Base-by-base conservation (phyloP, 2,113 vertebrate species). In the Sciurus niger region DNA sequence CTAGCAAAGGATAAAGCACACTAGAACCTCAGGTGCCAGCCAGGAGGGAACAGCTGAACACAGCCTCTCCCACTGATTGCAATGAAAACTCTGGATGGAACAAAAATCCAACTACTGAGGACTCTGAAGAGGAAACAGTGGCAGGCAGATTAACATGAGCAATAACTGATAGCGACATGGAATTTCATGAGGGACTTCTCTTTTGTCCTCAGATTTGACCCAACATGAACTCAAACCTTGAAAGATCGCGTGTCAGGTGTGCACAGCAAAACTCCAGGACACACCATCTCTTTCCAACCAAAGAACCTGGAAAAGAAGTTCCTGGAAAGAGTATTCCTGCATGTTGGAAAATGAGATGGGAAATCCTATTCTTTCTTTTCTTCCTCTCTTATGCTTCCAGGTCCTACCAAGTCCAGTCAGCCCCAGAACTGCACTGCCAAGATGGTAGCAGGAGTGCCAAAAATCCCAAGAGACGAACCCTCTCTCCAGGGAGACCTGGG, bases 31-130 rank as follows among this genome's bases (percentile, higher is more conserved):
- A 60, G 70, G 2, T 14, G 83, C 13, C 14, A 2, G 25, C 14
- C 34, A 34, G 2, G 1, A 85, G 9, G 37, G 10, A 28, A 11
- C 3, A 28, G 37, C 30, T 8, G 20, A 4, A 18, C 1, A 4
- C 1, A 16, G 63, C 8, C 51, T 48, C 51, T 37, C 32, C 20
- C 65, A 46, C 28, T 37, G 63, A n/a, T 40, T 40, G 18, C 63
- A 43, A 58, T 4, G 46, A 37, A 85, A 76, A n/a, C 48, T 48
- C 37, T 51, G 16, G 20, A 17, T 13, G 86, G 46, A 67, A 51
- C 16, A 34, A 24, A n/a, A n/a, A 85, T 7, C 7, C 12, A 46
- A 7, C 20, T 14, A 43, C 8, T n/a, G 28, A 63, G 43, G 18
- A 51, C 17, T 70, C 83, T 46, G 28, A 78, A 80, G 77, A 70